phyloP scores from a whole-genome alignment of 2,888 invertebrate genomes.

The Adelognathus sp. region DNA sequence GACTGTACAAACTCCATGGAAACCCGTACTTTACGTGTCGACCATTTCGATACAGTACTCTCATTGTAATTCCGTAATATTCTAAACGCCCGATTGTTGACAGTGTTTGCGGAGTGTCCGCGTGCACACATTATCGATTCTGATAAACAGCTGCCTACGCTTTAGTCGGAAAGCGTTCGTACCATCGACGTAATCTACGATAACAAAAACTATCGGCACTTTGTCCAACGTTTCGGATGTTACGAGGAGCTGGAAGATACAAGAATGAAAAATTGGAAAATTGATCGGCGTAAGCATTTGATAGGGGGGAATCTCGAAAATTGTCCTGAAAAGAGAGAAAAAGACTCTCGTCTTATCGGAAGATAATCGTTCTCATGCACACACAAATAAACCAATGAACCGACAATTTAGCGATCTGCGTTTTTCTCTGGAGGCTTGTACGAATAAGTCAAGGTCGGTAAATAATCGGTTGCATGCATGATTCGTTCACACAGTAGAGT shows the following conservation, averaged over 20 bases:
- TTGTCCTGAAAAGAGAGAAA: too few relatives aligned
- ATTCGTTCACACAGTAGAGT: conserved; percentile 39
- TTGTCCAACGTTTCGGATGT: not conserved
- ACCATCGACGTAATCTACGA: not conserved
- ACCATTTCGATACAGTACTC: too few relatives aligned
- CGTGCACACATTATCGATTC: too few relatives aligned
- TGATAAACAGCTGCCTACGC: conserved; percentile 6
- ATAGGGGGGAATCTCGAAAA: too few relatives aligned
- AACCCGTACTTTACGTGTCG: too few relatives aligned
- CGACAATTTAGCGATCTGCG: too few relatives aligned
- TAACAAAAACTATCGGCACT: not conserved
- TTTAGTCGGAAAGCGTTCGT: not conserved
- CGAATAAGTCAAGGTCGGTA: too few relatives aligned
- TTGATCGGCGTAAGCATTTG: not conserved
- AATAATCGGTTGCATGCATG: too few relatives aligned
- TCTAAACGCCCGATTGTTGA: not conserved
- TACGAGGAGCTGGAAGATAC: not conserved
- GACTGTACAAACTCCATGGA: not conserved
- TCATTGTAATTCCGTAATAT: not conserved
- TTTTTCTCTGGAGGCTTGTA: too few relatives aligned
- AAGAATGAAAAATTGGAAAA: not conserved
- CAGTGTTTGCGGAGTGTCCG: conserved; percentile 28
- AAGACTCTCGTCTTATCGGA: not conserved
- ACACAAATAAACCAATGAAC: too few relatives aligned
- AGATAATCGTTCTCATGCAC: not conserved